Evolutionary conservation across 92 coral and sea anemone species (phyloP).

Genomic region (Epizoanthus stellaris): DNA sequence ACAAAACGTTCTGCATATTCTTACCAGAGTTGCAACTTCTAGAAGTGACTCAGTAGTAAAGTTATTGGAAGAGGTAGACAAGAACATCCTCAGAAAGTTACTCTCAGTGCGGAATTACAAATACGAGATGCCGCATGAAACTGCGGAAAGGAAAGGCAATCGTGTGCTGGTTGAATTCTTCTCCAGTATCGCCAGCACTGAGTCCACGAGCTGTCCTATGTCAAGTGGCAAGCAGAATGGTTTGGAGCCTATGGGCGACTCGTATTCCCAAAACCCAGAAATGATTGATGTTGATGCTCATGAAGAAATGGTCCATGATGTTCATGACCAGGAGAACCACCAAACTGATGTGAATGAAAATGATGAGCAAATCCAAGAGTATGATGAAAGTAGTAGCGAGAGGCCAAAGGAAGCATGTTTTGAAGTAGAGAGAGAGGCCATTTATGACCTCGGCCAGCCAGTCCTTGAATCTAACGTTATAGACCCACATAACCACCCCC

Average conservation of each 20-base stretch:
- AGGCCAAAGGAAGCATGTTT: no score
- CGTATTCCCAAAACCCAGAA: conserved; percentile 7
- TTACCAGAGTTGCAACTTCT: conserved; percentile 21
- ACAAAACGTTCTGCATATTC: conserved; percentile 35
- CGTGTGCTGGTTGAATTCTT: neutral
- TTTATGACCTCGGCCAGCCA: no score
- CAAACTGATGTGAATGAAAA: no score
- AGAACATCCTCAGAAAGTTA: neutral
- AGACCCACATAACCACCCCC: no score
- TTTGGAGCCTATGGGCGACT: neutral
- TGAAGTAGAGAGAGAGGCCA: no score
- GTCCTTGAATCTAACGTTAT: no score
- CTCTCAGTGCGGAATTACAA: conserved; percentile 25
- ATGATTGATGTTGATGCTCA: neutral
- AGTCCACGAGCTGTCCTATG: neutral
- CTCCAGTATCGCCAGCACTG: neutral
- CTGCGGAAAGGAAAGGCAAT: conserved; percentile 28
- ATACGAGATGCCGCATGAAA: conserved; percentile 32
- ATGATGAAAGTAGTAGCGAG: no score
- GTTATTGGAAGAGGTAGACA: neutral
- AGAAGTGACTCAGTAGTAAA: conserved; percentile 1
- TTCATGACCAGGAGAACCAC: neutral
- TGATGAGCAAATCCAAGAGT: no score
- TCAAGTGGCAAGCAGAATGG: neutral
- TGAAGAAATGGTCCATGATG: neutral